These are phyloP conservation scores for Ecliptopera silaceata DNA, from an alignment of 2,888 invertebrate species.

Conservation along the genomic window DNA sequence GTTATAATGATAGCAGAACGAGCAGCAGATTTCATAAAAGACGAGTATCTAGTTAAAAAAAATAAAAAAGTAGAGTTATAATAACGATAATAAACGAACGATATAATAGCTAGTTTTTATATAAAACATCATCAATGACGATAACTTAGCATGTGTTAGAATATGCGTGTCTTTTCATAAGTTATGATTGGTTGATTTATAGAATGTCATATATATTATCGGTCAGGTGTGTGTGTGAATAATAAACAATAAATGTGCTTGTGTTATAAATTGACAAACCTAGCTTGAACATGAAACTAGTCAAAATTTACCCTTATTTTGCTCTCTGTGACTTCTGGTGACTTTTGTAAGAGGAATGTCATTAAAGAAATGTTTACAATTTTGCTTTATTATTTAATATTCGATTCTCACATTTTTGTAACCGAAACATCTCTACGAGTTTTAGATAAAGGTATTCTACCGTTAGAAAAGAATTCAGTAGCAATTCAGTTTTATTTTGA, in stretches of 20 bases:
- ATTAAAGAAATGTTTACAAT: conserved; percentile 7
- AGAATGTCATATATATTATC: too few species aligned
- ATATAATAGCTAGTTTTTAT: too few species aligned
- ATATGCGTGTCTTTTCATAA: too few species aligned
- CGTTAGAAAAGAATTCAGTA: conserved; percentile 55
- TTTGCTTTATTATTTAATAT: conserved; percentile 11
- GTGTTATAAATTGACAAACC: too few species aligned
- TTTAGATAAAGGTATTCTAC: conserved; percentile 60
- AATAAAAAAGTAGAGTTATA: conserved; percentile 58
- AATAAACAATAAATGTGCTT: too few species aligned
- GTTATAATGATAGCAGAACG: conserved; percentile 76
- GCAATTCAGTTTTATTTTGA: conserved; percentile 65
- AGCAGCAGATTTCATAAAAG: conserved; percentile 71
- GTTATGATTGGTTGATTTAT: too few species aligned
- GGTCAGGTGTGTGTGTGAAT: too few species aligned
- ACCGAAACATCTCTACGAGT: conserved; percentile 43
- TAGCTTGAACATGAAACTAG: too few species aligned
- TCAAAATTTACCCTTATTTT: too few species aligned
- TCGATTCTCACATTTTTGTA: not conserved
- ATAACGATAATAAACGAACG: too few species aligned
- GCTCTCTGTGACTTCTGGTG: not conserved
- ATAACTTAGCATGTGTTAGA: too few species aligned
- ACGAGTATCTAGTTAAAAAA: conserved; percentile 44
- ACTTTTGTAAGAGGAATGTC: not conserved
- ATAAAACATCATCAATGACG: too few species aligned